Evolutionary conservation across 53 echinoderm and acorn worm genomes (phyloP).

Genomic region (Pentamera pediparva): DNA sequence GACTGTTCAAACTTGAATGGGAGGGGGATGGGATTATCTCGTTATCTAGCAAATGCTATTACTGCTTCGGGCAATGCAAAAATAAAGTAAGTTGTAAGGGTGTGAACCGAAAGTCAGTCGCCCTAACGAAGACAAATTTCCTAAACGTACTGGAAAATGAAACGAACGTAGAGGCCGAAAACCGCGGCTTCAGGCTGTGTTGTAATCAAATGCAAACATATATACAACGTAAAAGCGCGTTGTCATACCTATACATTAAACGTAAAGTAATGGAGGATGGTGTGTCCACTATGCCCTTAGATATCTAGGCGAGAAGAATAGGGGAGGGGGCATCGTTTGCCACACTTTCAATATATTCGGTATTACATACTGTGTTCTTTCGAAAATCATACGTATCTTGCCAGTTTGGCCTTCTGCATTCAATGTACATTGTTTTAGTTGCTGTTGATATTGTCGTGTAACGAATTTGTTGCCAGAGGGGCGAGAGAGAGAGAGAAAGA

Average conservation of each 20-base stretch:
- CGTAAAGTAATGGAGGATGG: slow-evolving; percentile 4
- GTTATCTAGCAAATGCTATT: slow-evolving; percentile 47
- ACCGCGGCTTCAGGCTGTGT: neutral
- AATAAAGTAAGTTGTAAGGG: slow-evolving; percentile 67
- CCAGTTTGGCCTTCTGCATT: too few relatives aligned
- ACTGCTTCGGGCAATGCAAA: slow-evolving; percentile 15
- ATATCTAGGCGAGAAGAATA: too few relatives aligned
- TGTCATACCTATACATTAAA: slow-evolving; percentile 8
- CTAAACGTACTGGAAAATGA: slow-evolving; percentile 11
- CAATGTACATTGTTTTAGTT: too few relatives aligned
- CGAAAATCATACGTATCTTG: too few relatives aligned
- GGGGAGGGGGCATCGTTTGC: too few relatives aligned
- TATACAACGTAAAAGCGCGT: neutral
- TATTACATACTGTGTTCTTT: too few relatives aligned
- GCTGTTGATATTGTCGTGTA: too few relatives aligned
- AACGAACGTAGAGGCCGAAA: neutral
- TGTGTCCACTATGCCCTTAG: neutral
- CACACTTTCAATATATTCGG: too few relatives aligned
- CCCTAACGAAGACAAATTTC: slow-evolving; percentile 27
- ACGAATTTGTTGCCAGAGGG: too few relatives aligned
- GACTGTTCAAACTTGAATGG: slow-evolving; percentile 38
- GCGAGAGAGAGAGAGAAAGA: too few relatives aligned
- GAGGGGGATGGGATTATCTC: slow-evolving; percentile 34
- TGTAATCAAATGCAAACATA: slow-evolving; percentile 17
- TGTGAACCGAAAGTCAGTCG: slow-evolving; percentile 33